phyloP scores from a whole-genome alignment of 2,888 invertebrate genomes.

The Lordiphosa andalusiaca region DNA sequence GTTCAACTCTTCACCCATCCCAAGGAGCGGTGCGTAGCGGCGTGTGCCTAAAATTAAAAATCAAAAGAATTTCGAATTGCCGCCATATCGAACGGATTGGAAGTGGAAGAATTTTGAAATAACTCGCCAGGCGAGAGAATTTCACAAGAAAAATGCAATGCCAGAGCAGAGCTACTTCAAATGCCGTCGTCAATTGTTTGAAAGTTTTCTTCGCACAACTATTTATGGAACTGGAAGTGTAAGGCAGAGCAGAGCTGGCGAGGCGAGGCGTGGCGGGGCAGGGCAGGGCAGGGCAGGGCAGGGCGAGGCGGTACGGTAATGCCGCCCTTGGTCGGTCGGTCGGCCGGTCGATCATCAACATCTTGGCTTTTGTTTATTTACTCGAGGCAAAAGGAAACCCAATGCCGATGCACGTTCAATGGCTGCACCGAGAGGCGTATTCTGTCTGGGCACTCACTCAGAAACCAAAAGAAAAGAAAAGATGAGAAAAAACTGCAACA shows the following conservation, averaged over 20 bases:
- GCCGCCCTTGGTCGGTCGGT: conserved; percentile 23
- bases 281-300: neutral
- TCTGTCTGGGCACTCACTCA: conserved; percentile 23
- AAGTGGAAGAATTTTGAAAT: conserved; percentile 21
- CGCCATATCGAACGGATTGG: conserved; percentile 13
- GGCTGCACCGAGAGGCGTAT: conserved; percentile 6
- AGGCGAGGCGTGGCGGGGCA: neutral
- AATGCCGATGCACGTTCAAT: conserved; percentile 56
- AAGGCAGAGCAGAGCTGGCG: neutral
- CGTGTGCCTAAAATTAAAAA: conserved; percentile 8
- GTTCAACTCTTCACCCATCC: neutral
- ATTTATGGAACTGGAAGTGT: conserved; percentile 61
- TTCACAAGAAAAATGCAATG: conserved; percentile 26
- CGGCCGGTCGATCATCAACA: neutral
- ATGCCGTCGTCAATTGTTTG: conserved; percentile 66
- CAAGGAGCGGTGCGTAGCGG: neutral
- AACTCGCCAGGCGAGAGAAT: conserved; percentile 22
- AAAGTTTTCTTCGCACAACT: conserved; percentile 50
- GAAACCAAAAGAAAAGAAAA: neutral
- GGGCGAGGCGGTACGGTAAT: neutral
- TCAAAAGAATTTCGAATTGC: conserved; percentile 21
- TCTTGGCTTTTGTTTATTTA: conserved; percentile 23
- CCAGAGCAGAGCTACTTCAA: conserved; percentile 52
- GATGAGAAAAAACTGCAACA: conserved; percentile 32
- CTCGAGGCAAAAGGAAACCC: conserved; percentile 17